Conservation (phyloP, 2,113 vertebrate genomes). For the Puffinus mauretanicus region DNA sequence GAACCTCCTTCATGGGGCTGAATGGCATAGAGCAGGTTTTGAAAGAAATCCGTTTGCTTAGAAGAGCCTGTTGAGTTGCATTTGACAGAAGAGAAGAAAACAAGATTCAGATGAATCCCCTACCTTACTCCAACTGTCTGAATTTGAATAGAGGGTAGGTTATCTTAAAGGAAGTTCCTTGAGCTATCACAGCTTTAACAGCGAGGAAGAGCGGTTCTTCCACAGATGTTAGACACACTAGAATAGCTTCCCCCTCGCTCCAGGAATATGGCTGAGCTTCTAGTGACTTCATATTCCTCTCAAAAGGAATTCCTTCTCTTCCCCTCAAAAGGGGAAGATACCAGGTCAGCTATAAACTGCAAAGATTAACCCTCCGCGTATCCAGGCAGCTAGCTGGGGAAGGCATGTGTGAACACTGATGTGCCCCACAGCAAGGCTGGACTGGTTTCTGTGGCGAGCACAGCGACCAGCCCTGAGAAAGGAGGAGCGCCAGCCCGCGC, state of each 20-base stretch:
- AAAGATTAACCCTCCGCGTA: not conserved
- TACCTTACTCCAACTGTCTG: conserved; percentile 14
- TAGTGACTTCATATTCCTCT: not conserved
- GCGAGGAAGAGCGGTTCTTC: not conserved
- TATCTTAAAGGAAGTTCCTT: conserved; percentile 23
- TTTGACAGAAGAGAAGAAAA: conserved; percentile 47
- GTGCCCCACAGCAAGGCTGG: not conserved
- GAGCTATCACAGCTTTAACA: conserved; percentile 4
- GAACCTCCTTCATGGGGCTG: conserved; percentile 65
- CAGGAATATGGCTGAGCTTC: not conserved
- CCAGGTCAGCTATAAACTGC: not conserved
- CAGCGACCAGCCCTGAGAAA: not conserved
- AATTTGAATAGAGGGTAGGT: not conserved
- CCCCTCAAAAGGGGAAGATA: not conserved
- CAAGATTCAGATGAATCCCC: not conserved
- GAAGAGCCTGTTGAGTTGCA: conserved; percentile 28
- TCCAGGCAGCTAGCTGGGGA: not conserved
- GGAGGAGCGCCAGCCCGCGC: not conserved
- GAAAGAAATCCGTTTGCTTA: conserved; percentile 48
- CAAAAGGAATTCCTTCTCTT: too few species aligned
- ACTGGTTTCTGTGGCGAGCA: not conserved
- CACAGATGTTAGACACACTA: not conserved
- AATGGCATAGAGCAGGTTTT: conserved; percentile 16
- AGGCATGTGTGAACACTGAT: not conserved
- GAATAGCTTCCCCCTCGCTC: not conserved